A percentile compares a stretch with the other conserved stretches of the same genome.
phyloP scores from a whole-genome alignment of 1,140 invertebrate species.

The Cryptotermes secundus region DNA sequence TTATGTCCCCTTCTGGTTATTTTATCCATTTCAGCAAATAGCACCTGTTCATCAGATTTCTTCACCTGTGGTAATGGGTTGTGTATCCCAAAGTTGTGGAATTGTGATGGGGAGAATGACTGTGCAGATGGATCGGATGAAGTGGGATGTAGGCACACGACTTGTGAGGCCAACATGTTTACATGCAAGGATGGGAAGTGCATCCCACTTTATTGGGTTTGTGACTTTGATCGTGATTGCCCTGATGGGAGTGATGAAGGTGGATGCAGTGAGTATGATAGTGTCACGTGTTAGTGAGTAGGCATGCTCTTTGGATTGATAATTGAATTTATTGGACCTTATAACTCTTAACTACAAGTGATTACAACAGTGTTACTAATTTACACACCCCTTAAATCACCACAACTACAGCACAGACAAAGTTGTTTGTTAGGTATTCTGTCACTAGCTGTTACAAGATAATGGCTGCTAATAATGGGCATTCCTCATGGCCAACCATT shows the following conservation, averaged over 20 bases:
- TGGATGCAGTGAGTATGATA: conserved; percentile 45
- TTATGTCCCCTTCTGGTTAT: too few species aligned
- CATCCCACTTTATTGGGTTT: conserved; percentile 70
- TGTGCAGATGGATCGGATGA: conserved; percentile 50
- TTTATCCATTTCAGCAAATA: conserved; percentile 36
- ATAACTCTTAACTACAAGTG: too few species aligned
- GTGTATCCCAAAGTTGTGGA: conserved; percentile 67
- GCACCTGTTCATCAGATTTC: conserved; percentile 59
- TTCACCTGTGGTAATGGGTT: conserved; percentile 64
- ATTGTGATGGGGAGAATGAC: conserved; percentile 50
- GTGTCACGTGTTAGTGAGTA: too few species aligned
- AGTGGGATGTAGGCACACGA: conserved; percentile 47
- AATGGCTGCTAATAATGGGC: too few species aligned
- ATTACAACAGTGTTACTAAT: too few species aligned
- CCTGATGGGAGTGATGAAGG: conserved; percentile 59
- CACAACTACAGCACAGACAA: too few species aligned
- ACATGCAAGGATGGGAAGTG: conserved; percentile 58
- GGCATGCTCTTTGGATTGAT: too few species aligned
- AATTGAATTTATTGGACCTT: too few species aligned
- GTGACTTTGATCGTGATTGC: conserved; percentile 70
- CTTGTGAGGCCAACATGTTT: conserved; percentile 46
- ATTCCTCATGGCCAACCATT: too few species aligned
- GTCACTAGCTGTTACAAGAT: too few species aligned
- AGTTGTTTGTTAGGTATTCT: too few species aligned
- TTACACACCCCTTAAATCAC: too few species aligned